Base-by-base conservation (phyloP, 2,888 invertebrate genomes). In the Caenorhabditis sinica region DNA sequence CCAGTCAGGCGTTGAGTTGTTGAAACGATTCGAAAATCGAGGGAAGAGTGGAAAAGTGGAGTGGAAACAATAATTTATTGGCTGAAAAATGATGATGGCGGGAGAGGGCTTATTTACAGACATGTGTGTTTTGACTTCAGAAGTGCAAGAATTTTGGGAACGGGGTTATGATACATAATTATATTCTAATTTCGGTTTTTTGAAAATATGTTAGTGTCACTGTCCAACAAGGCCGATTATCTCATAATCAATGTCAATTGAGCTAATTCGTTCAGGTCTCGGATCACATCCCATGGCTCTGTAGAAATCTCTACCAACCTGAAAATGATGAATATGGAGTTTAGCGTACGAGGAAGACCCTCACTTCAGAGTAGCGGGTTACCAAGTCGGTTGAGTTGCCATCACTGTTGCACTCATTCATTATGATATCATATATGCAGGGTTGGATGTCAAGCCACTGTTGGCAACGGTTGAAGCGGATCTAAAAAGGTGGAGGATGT, bases 341-440 rank as follows among this genome's bases (percentile, higher is more conserved):
- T 65, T 17, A 28, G 25, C n/a, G 13, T 5, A 40, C 13, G 20
- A 28, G 25, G 20, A 20, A 45, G 15, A n/a, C 9, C 23, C 51
- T 79, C 15, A 72, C 80, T 60, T 80, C 58, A 20, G 45, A 30
- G 60, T 72, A 80, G 11, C 65, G 45, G 28, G 43, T 66, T 11
- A 72, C 80, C 60, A 80, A 45, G 23, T 40, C 25, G 4, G 72
- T 80, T 1, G 72, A 63, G 36, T 80, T 80, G 1, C 66, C 63
- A 51, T 71, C 56, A 51, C n/a, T 40, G 25, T 69, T 61, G 28
- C 82, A 82, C 58, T 82, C 82, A 49, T 53, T 20, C 4, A n/a
- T 8, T n/a, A 82, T 76, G 17, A 76, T 76, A 58, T 82, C 76
- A 45, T 82, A 65, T n/a, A 82, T 75, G 45, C 82, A 82, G 36